Evolutionary conservation across 2,888 invertebrate genomes (phyloP).

Genomic region (Yponomeuta malinellus): DNA sequence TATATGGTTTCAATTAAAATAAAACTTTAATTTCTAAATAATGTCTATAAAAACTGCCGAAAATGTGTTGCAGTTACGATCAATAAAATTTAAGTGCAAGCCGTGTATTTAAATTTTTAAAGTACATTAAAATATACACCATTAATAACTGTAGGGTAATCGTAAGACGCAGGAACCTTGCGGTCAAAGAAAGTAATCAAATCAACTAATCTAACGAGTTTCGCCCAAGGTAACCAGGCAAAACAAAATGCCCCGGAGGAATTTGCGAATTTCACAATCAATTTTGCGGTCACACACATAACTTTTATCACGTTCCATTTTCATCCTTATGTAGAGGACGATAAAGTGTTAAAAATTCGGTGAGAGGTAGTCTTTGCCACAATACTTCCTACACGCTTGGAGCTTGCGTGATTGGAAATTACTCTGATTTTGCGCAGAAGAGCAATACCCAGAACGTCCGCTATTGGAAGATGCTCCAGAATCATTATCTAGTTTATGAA

Average conservation of each 20-base stretch:
- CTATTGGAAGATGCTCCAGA: too few relatives aligned
- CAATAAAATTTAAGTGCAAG: too few relatives aligned
- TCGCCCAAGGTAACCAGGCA: not conserved
- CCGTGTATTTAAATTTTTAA: too few relatives aligned
- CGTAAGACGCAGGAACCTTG: not conserved
- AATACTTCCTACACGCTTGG: slow-evolving; percentile 29
- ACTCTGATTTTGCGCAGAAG: slow-evolving; percentile 13
- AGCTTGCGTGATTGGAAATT: slow-evolving; percentile 30
- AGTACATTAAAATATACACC: too few relatives aligned
- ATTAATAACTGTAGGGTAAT: too few relatives aligned
- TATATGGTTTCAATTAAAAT: too few relatives aligned
- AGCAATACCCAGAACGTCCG: not conserved
- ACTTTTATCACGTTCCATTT: not conserved
- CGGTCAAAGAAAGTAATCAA: not conserved
- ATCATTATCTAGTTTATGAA: too few relatives aligned
- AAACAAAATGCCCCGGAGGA: not conserved
- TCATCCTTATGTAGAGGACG: not conserved
- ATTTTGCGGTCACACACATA: not conserved
- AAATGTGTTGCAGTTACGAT: too few relatives aligned
- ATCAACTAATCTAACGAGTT: not conserved
- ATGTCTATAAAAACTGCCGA: too few relatives aligned
- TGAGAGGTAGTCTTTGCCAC: not conserved
- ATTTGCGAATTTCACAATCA: not conserved
- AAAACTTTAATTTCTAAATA: too few relatives aligned
- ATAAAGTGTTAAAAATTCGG: not conserved